These are phyloP conservation scores for Heterodera schachtii DNA, from an alignment of 1,140 invertebrate genomes.

Conservation along the genomic window DNA sequence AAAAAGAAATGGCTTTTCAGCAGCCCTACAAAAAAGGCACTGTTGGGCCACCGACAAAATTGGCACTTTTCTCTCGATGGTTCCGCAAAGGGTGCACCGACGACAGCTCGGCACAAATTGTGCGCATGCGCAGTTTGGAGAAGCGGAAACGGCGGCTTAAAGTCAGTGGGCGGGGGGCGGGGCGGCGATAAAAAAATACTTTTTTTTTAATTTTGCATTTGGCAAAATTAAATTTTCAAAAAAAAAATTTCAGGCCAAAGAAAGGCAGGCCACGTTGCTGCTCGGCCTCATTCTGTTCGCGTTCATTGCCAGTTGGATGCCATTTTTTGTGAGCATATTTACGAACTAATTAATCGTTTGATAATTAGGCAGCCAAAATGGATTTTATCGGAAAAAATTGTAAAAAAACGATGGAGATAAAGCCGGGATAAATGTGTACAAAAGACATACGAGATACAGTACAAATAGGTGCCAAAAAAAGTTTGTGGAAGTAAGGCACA, in stretches of 20 bases:
- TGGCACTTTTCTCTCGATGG: background rate
- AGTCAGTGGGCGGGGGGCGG: constrained; percentile 68
- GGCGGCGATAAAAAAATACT: background rate
- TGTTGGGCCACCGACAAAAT: background rate
- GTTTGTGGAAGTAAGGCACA: too few relatives aligned
- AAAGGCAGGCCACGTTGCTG: constrained; percentile 92
- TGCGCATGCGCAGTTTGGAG: constrained; percentile 49
- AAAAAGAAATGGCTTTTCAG: background rate
- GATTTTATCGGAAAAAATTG: too few relatives aligned
- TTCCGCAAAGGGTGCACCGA: constrained; percentile 11
- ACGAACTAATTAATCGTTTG: background rate
- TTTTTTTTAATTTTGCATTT: background rate
- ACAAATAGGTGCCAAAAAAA: too few relatives aligned
- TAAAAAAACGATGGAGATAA: too few relatives aligned
- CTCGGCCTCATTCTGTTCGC: constrained; percentile 97
- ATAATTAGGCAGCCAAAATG: too few relatives aligned
- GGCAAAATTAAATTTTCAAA: too few relatives aligned
- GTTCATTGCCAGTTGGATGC: constrained; percentile 97
- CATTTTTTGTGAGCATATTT: constrained; percentile 80
- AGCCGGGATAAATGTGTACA: too few relatives aligned
- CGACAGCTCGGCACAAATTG: constrained; percentile 21
- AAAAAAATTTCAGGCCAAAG: constrained; percentile 71
- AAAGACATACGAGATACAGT: too few relatives aligned
- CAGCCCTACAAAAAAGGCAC: background rate
- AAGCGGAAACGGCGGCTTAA: constrained; percentile 79